Conservation (phyloP, 2,113 vertebrate genomes). For the Grallaria varia region DNA sequence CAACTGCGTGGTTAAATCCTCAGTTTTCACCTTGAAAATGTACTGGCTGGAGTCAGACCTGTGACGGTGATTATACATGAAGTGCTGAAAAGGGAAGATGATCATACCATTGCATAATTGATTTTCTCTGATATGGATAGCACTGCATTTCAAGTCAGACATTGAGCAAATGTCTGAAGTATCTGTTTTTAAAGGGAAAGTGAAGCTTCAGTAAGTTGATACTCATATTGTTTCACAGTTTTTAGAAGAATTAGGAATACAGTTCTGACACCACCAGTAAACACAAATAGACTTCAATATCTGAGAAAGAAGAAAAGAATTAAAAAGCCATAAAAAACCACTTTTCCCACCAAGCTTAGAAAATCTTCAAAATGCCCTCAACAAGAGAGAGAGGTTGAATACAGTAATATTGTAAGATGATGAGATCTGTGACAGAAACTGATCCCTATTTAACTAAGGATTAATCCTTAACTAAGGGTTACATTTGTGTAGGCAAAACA, state of each 20-base stretch:
- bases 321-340: background rate
- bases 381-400: background rate
- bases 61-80: slow-evolving; percentile 6
- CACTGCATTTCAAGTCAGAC: background rate
- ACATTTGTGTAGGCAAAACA: background rate
- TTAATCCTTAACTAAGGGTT: too few species aligned
- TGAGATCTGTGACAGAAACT: background rate
- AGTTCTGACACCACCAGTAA: background rate
- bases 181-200: background rate
- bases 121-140: background rate
- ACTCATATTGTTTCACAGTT: background rate
- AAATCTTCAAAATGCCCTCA: background rate
- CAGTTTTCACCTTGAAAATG: slow-evolving; percentile 5
- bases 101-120: background rate
- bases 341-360: background rate
- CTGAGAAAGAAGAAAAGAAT: background rate
- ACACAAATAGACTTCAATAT: background rate
- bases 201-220: background rate
- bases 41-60: background rate
- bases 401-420: background rate
- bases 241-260: background rate
- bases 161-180: background rate
- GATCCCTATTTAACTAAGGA: background rate
- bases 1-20: background rate
- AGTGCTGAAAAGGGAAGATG: background rate